Base-by-base conservation (phyloP, 2,797 vertebrate species). In the Apogon talboti region DNA sequence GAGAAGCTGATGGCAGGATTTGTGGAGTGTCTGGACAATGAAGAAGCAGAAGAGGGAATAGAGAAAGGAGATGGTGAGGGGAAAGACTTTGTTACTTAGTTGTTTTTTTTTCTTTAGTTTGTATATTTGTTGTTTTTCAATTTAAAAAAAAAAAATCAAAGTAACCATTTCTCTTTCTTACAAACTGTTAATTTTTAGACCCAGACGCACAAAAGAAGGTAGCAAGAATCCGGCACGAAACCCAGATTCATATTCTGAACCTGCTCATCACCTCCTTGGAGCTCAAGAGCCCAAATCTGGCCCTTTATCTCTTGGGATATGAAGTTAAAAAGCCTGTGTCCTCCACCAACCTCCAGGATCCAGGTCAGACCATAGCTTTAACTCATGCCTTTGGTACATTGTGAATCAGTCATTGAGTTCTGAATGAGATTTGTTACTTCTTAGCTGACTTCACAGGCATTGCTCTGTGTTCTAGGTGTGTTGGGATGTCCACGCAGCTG, bases 1-100 rank as follows among this genome's bases (percentile, higher is more conserved):
- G 94, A 98, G 66, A 98, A 96, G 82, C 91, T 99, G 58, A 98
- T 99, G 97, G 95, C 96, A 59, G 98, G 98, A 11, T 99, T 99
- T 83, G 97, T 99, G 71, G 96, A 98, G 78, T 99, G 98, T 90
- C 89, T 99, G 88, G 97, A 98, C 85, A 96, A 91, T 53, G 98
- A 99, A 79, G 97, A 97, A 60, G 94, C 95, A 43, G 96, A 98
- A 84, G 97, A 99, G 81, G 92, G 94, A 83, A 77, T 94, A n/a
- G 95, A 94, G 78, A 91, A 92, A 9, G 91, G 85, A 71, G 95
- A 95, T n/a, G 96, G 98, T 99, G 85, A 90, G 92, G 59, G 59
- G 15, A 41, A 4, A 41, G 52, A 0, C 33, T 8, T 35, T n/a
- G n/a, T n/a, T 35, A 35, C 33, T 35, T 35, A 9, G 33, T 9